Evolutionary conservation across 1,140 invertebrate genomes (phyloP).

Genomic region (Drosophila parvula): DNA sequence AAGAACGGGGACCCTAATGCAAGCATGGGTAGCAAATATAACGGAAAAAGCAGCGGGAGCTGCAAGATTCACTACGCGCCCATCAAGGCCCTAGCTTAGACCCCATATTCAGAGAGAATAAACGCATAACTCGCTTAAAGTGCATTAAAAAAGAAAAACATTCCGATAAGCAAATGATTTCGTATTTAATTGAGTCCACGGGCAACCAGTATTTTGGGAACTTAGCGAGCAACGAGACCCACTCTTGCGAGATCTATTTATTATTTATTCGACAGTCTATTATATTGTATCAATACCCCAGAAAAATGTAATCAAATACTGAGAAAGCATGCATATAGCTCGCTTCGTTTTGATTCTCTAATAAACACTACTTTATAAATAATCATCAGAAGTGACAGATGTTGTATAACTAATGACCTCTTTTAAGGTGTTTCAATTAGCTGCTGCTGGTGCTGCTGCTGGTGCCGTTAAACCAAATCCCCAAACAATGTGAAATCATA

Average conservation of each 20-base stretch:
- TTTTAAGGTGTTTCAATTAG: constrained; percentile 37
- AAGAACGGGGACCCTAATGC: too few relatives aligned
- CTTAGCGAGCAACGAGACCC: neutral
- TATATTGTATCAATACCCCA: neutral
- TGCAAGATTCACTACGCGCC: too few relatives aligned
- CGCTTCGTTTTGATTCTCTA: neutral
- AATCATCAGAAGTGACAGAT: constrained; percentile 25
- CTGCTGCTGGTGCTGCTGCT: constrained; percentile 1
- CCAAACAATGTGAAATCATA: constrained; percentile 49
- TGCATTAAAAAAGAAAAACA: too few relatives aligned
- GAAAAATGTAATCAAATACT: neutral
- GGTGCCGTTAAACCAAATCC: constrained; percentile 20
- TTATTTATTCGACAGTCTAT: neutral
- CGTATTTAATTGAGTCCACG: neutral
- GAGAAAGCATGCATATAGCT: neutral
- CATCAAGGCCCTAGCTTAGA: too few relatives aligned
- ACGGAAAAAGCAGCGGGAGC: too few relatives aligned
- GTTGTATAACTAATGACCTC: constrained; percentile 14
- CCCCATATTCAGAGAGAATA: too few relatives aligned
- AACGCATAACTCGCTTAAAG: too few relatives aligned
- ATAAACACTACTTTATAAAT: constrained; percentile 1
- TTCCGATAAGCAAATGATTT: neutral
- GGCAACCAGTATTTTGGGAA: neutral
- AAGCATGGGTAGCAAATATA: too few relatives aligned
- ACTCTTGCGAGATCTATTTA: neutral